Conservation (phyloP, 2,888 invertebrate genomes). For the Drosophila anomelani region DNA sequence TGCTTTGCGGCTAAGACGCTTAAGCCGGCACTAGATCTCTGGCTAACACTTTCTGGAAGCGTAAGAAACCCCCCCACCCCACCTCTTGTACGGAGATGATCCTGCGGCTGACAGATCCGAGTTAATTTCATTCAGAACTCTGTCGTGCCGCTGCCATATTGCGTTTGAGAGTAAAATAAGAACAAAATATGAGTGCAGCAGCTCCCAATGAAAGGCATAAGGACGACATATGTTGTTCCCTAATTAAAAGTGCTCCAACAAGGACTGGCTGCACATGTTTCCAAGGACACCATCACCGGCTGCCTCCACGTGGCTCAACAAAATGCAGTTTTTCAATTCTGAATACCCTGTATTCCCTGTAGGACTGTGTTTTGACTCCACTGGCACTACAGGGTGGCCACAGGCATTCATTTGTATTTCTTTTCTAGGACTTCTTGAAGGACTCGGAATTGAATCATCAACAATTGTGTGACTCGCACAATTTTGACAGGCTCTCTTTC, state of each 20-base stretch:
- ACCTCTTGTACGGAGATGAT: slow-evolving; percentile 17
- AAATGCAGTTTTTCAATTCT: background rate
- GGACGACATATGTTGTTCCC: slow-evolving; percentile 59
- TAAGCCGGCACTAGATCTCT: slow-evolving; percentile 46
- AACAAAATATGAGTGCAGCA: background rate
- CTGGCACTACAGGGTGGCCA: slow-evolving; percentile 60
- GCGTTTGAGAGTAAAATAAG: background rate
- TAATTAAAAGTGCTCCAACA: slow-evolving; percentile 26
- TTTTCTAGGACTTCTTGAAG: background rate
- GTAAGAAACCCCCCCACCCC: slow-evolving; percentile 25
- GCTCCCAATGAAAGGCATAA: slow-evolving; percentile 45
- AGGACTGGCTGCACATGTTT: slow-evolving; percentile 66
- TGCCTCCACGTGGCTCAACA: slow-evolving; percentile 26
- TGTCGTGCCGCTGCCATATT: slow-evolving; percentile 21
- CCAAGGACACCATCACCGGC: slow-evolving; percentile 18
- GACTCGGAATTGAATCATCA: slow-evolving; percentile 69
- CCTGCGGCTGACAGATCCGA: slow-evolving; percentile 26
- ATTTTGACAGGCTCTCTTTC: slow-evolving; percentile 57
- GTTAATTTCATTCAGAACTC: slow-evolving; percentile 49
- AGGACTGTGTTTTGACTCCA: slow-evolving; percentile 60
- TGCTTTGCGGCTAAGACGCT: slow-evolving; percentile 59
- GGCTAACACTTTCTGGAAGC: slow-evolving; percentile 65
- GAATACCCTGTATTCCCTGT: slow-evolving; percentile 5
- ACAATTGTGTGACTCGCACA: slow-evolving; percentile 50
- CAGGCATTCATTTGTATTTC: background rate